Percentiles rank a stretch among this genome's conserved stretches.
Conservation (phyloP, 1,140 invertebrate species). For the Pantala flavescens region DNA sequence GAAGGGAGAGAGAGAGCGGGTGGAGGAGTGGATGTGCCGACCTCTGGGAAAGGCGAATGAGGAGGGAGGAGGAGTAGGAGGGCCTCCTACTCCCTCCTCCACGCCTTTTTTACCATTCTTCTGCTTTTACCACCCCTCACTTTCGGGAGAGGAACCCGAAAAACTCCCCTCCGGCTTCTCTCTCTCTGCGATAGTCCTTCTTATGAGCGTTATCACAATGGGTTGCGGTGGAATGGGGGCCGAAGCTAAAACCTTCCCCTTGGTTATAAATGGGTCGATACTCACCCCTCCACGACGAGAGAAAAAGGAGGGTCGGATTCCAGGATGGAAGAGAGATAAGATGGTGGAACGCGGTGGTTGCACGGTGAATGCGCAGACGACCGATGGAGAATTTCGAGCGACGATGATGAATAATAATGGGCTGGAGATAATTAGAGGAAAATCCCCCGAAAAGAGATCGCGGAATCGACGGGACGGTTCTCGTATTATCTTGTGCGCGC, state of each 20-base stretch:
- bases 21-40: not conserved
- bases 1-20: too few relatives aligned
- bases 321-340: not conserved
- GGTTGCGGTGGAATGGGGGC: not conserved
- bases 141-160: not conserved
- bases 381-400: too few relatives aligned
- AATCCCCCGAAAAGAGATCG: too few relatives aligned
- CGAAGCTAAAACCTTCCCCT: conserved; percentile 4
- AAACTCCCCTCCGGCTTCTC: too few relatives aligned
- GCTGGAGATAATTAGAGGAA: too few relatives aligned
- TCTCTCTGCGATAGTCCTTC: not conserved
- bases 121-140: not conserved
- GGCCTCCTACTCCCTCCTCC: too few relatives aligned
- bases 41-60: not conserved
- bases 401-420: too few relatives aligned
- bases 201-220: conserved; percentile 9
- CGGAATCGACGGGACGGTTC: too few relatives aligned
- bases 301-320: not conserved
- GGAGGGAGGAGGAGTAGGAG: not conserved
- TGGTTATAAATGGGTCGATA: conserved; percentile 9
- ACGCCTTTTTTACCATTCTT: not conserved
- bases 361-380: not conserved
- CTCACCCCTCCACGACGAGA: not conserved
- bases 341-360: not conserved
- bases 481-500: too few relatives aligned